Percentiles rank a stretch among this genome's conserved stretches.
Conservation (phyloP, 2,113 vertebrate species). For the Otus sunia region DNA sequence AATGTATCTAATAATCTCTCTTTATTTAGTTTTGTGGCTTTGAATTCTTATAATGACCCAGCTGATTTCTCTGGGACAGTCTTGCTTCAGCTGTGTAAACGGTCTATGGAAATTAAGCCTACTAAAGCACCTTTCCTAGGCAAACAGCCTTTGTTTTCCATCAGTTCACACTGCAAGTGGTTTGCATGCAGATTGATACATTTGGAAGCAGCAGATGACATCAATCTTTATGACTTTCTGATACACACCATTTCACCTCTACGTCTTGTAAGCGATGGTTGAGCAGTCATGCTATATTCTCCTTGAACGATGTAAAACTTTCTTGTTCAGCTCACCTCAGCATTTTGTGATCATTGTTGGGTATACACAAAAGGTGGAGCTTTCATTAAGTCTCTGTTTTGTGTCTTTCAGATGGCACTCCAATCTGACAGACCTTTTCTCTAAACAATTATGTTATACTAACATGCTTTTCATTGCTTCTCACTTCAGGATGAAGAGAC, state of each 20-base stretch:
- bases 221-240: conserved; percentile 87
- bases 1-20: conserved; percentile 75
- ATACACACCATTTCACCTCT: conserved; percentile 85
- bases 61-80: conserved; percentile 79
- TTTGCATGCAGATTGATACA: conserved; percentile 74
- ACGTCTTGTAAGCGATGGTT: conserved; percentile 78
- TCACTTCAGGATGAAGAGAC: background rate
- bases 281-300: conserved; percentile 78
- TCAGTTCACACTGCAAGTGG: conserved; percentile 73
- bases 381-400: background rate
- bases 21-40: conserved; percentile 78
- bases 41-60: conserved; percentile 78
- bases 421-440: background rate
- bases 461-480: background rate
- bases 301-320: conserved; percentile 71
- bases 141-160: conserved; percentile 73
- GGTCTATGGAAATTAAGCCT: conserved; percentile 73
- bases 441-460: background rate
- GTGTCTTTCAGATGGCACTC: background rate
- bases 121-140: conserved; percentile 54
- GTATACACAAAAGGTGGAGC: background rate
- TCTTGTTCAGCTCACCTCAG: conserved; percentile 62
- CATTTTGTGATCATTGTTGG: background rate
- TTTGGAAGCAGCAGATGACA: conserved; percentile 59
- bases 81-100: conserved; percentile 71